Evolutionary conservation across 2,113 vertebrate species (phyloP).

Genomic region (Gasterosteus nipponicus): DNA sequence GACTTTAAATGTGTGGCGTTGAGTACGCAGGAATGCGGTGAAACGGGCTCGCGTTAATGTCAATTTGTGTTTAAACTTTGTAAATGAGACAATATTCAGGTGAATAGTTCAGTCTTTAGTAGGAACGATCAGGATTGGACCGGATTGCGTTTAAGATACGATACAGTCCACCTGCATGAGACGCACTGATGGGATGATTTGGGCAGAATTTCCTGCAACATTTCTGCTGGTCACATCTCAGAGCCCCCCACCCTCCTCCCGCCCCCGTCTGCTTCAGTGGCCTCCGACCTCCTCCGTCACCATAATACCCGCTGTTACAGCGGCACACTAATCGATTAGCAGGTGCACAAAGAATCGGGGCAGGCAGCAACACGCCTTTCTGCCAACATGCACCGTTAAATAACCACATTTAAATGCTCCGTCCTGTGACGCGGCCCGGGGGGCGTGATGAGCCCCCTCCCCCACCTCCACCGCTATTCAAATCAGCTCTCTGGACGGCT

Average conservation of each 20-base stretch:
- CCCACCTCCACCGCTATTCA: slow-evolving; percentile 68
- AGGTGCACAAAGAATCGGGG: slow-evolving; percentile 63
- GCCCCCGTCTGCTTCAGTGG: neutral
- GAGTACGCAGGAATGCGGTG: neutral
- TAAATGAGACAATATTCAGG: too few relatives aligned
- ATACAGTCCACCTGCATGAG: neutral
- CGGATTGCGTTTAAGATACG: neutral
- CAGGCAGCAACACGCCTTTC: slow-evolving; percentile 40
- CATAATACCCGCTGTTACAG: slow-evolving; percentile 2
- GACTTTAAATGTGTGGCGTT: neutral
- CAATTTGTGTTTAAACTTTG: neutral
- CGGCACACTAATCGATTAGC: slow-evolving; percentile 40
- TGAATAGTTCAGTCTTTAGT: neutral
- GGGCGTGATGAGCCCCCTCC: slow-evolving; percentile 26
- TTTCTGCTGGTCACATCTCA: neutral
- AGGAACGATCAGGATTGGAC: neutral
- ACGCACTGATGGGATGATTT: neutral
- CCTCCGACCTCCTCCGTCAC: slow-evolving; percentile 40
- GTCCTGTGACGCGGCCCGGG: slow-evolving; percentile 40
- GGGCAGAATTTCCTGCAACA: neutral
- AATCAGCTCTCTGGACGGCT: slow-evolving; percentile 53
- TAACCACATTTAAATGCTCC: slow-evolving; percentile 60
- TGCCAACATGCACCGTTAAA: slow-evolving; percentile 47
- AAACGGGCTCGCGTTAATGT: neutral
- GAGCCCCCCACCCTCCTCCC: neutral